Base-by-base conservation (phyloP, 2,113 vertebrate genomes). In the Rhineura floridana region DNA sequence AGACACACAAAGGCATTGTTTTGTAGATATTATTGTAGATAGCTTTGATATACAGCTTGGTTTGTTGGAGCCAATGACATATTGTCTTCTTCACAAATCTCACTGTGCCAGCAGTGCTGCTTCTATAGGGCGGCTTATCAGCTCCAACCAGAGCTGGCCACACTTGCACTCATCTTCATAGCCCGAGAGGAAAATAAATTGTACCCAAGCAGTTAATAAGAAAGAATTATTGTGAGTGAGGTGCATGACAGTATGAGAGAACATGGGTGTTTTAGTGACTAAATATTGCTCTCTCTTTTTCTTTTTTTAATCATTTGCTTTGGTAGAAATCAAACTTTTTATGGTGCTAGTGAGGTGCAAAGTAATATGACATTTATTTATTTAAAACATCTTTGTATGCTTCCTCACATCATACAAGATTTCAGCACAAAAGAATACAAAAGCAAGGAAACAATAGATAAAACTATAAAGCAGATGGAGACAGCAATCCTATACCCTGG, bases 171-270 rank as follows among this genome's bases (percentile, higher is more conserved):
- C 95, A 96, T 97, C 97, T 98, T 96, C 96, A 94, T 97, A 95
- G 98, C 98, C 98, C 96, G 93, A 98, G 98, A 99, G 98, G 96
- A 98, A 98, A 98, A 98, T 98, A 98, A 98, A 98, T 98, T 98
- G 98, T 97, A 97, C 97, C 96, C 96, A 96, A 97, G 97, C 97
- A 97, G 97, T 98, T 98, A 98, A 98, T 98, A 98, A 98, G 98
- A 98, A 98, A 98, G 97, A 98, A 97, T 98, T 97, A 97, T 97
- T 97, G 96, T 96, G 96, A 97, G 95, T 92, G 97, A 97, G 97
- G 97, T 97, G 96, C 97, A 96, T 96, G 97, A 96, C 97, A 93
- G 96, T 97, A 97, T 97, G 96, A 97, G 96, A 92, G 93, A 85
- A 91, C 94, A 88, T 92, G 87, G 36, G 48, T 95, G 96, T 94